Evolutionary conservation across 2,888 invertebrate genomes (phyloP), one percentile per base, ranked within the genome.

Genomic region (Heliconius ismenius): DNA sequence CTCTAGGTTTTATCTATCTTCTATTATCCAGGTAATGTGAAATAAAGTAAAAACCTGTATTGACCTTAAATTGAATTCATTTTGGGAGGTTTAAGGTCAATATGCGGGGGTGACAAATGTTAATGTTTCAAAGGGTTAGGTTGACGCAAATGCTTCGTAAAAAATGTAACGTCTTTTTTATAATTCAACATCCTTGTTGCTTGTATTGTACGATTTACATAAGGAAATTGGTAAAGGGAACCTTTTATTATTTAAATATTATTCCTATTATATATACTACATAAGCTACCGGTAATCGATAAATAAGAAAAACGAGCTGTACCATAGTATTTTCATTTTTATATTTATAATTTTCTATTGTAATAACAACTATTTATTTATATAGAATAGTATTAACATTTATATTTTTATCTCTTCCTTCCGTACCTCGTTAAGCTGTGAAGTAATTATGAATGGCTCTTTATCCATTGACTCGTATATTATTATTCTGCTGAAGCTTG

Each of bases 81-180:
- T 65, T 39, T 36, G 13, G 7, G 2, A 70, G 36, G 15, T 24
- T 58, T 70, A 60, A 70, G 54, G 32, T 32, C 54, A 32, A 58
- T 58, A 54, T 43, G 69, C 49, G 62, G 18, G 67, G 78, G 74
- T 73, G 72, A 79, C 76, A 76, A 72, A 74, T 54, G 74, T 75
- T 73, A 79, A 74, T 76, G 49, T 75, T 75, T 64, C 36, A 72
- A 74, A 76, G 76, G 78, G 73, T 76, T 63, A 68, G 63, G 60
- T 26, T 36, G 67, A 58, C 74, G 73, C 73, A 76, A 78, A 76
- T 28, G 58, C 58, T 49, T 69, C 78, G 75, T 76, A 67, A 69
- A 76, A 76, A 73, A 54, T 67, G 76, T 73, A 65, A 60, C 60
- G 28, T 32, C 58, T 74, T 69, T 74, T 78, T 73, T 64, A 79